phyloP scores from a whole-genome alignment of 2,888 invertebrate genomes.

The Conistra vaccinii region DNA sequence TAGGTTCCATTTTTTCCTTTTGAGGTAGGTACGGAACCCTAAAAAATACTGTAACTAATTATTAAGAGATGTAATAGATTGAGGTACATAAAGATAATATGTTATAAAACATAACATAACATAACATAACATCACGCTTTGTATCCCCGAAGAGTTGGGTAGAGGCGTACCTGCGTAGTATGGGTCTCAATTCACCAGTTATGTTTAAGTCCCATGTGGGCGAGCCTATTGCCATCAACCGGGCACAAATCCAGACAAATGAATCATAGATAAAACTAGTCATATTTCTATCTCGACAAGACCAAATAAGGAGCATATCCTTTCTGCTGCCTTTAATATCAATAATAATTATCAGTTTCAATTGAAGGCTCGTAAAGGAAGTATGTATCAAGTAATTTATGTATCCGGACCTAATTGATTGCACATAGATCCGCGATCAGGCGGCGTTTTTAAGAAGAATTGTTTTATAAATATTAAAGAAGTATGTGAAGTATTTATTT shows the following conservation, averaged over 20 bases:
- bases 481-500: constrained; percentile 15
- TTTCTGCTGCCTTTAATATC: constrained; percentile 13
- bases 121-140: no score
- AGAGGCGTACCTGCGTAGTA: no score
- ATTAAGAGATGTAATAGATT: no score
- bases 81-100: no score
- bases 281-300: not conserved
- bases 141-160: no score
- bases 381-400: constrained; percentile 34
- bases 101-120: no score
- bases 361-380: constrained; percentile 19
- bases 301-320: not conserved
- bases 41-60: no score
- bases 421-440: constrained; percentile 6
- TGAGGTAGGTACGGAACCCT: no score
- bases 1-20: no score
- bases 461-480: not conserved
- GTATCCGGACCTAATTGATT: constrained; percentile 17
- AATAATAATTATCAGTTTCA: constrained; percentile 15
- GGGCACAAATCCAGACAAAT: not conserved
- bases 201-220: no score
- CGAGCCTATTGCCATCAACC: no score
- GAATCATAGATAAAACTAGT: constrained; percentile 1
- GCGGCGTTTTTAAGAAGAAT: constrained; percentile 9
- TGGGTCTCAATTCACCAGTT: no score